Conservation (phyloP, 2,888 invertebrate species). For the Ischnura elegans region DNA sequence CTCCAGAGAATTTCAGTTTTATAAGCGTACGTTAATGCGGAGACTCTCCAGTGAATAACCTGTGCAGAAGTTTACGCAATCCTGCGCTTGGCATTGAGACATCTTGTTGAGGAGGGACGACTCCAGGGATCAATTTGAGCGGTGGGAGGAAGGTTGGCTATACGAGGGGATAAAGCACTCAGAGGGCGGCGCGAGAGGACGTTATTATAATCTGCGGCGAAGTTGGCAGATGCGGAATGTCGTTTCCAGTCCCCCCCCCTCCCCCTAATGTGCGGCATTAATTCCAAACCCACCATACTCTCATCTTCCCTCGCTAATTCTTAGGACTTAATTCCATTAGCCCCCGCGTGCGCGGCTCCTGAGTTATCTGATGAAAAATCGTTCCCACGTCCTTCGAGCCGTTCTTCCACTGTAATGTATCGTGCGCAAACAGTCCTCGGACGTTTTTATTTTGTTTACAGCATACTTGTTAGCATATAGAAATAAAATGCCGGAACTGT, state of each 20-base stretch:
- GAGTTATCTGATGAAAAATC: background rate
- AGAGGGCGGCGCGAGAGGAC: background rate
- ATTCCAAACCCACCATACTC: constrained; percentile 14
- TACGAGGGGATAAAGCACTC: background rate
- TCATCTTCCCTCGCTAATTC: background rate
- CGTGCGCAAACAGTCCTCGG: no score
- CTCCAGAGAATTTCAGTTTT: constrained; percentile 18
- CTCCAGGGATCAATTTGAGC: constrained; percentile 5
- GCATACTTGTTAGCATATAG: no score
- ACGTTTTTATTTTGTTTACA: no score
- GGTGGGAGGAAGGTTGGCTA: background rate
- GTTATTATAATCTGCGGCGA: constrained; percentile 31
- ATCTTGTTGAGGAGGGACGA: constrained; percentile 12
- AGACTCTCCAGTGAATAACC: background rate
- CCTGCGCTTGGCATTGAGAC: background rate
- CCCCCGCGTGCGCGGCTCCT: background rate
- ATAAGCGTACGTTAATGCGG: background rate
- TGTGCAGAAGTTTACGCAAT: constrained; percentile 3
- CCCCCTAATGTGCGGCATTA: background rate
- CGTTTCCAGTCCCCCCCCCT: constrained; percentile 1
- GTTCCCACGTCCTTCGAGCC: background rate
- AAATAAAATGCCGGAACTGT: no score
- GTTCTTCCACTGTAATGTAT: no score
- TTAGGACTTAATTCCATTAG: constrained; percentile 35
- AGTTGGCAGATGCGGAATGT: constrained; percentile 35